Conservation (phyloP, 2,888 invertebrate species). For the Plutella xylostella region DNA sequence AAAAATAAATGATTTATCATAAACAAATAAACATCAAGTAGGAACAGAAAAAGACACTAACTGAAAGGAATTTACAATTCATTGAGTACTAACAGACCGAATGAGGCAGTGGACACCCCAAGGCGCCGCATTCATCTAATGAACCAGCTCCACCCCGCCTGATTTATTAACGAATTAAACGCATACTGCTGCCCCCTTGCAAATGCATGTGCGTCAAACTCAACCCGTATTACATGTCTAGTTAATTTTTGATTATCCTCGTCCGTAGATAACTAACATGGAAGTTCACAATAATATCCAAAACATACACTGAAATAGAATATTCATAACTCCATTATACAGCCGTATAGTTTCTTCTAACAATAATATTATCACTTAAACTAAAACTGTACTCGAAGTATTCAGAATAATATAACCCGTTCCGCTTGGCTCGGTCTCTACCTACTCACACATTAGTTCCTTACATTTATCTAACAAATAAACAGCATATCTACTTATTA, state of each 20-base stretch:
- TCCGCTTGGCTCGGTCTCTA: constrained; percentile 32
- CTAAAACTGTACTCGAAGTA: background rate
- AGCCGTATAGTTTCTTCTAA: too few relatives aligned
- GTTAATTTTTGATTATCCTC: too few relatives aligned
- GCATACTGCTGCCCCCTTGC: constrained; percentile 62
- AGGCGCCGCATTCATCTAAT: constrained; percentile 64
- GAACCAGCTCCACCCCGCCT: constrained; percentile 57
- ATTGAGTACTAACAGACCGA: too few relatives aligned
- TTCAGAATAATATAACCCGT: constrained; percentile 29
- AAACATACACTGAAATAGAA: too few relatives aligned
- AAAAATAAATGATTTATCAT: too few relatives aligned
- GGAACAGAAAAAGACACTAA: too few relatives aligned
- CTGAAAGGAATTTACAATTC: too few relatives aligned
- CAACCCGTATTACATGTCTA: background rate
- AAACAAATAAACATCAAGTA: too few relatives aligned
- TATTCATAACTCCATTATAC: too few relatives aligned
- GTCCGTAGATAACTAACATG: too few relatives aligned
- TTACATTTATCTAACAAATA: constrained; percentile 40
- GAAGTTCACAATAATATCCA: too few relatives aligned
- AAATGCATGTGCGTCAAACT: too few relatives aligned
- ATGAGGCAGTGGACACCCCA: constrained; percentile 36
- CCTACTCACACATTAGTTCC: constrained; percentile 38
- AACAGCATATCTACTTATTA: constrained; percentile 41
- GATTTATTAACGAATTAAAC: constrained; percentile 70
- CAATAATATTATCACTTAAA: background rate